phyloP scores from a whole-genome alignment of 2,113 vertebrate genomes.

The Maccullochella peelii region DNA sequence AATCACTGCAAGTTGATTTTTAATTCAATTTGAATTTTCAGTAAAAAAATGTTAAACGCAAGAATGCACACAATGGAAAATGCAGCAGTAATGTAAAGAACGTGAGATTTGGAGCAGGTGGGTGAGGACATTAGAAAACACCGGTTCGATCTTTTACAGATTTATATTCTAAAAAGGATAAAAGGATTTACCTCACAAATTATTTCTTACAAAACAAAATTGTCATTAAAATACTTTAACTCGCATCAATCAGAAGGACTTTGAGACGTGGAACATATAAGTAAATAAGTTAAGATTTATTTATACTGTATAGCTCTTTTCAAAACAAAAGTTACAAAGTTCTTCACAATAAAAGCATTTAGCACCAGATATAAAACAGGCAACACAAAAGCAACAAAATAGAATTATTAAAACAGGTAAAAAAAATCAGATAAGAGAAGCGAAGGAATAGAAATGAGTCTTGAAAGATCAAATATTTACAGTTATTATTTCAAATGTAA shows the following conservation, averaged over 20 bases:
- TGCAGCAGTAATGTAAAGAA: not conserved
- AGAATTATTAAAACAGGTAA: not conserved
- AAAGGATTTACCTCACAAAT: not conserved
- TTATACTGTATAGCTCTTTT: not conserved
- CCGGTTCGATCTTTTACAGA: not conserved
- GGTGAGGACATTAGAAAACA: not conserved
- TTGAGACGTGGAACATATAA: not conserved
- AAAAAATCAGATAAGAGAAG: not conserved
- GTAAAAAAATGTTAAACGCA: not conserved
- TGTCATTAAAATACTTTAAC: not conserved
- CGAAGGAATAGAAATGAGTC: not conserved
- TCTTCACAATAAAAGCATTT: slow-evolving; percentile 10
- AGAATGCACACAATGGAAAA: not conserved
- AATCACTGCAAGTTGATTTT: not conserved
- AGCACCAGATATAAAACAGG: not conserved
- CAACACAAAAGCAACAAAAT: not conserved
- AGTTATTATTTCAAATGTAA: not conserved
- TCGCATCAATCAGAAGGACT: not conserved
- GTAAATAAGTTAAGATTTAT: not conserved
- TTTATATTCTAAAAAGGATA: not conserved
- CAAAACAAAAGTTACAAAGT: not conserved
- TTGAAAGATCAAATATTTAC: not conserved
- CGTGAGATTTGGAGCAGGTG: not conserved
- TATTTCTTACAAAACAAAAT: not conserved
- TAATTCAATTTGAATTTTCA: not conserved